These are phyloP conservation scores for Agapostemon virescens DNA, from an alignment of 2,888 invertebrate genomes.

Conservation along the genomic window DNA sequence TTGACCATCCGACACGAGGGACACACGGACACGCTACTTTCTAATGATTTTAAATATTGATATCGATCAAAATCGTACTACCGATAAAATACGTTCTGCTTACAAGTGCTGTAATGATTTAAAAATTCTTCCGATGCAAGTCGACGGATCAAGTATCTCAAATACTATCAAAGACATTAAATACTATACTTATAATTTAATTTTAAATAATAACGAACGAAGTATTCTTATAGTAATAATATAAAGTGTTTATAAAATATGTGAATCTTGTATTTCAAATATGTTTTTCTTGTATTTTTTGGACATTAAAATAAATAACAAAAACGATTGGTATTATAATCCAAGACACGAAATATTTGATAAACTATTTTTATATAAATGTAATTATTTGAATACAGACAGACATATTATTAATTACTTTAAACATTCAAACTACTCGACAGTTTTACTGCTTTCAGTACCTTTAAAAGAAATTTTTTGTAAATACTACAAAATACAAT, in stretches of 20 bases:
- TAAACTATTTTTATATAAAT: neutral
- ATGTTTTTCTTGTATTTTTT: neutral
- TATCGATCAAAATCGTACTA: neutral
- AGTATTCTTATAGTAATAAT: neutral
- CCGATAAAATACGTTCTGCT: neutral
- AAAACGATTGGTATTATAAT: no score
- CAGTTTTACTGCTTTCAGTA: no score
- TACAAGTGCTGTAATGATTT: neutral
- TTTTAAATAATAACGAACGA: neutral
- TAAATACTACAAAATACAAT: no score
- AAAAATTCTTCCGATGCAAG: neutral
- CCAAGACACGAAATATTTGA: neutral
- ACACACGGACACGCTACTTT: neutral
- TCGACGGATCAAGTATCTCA: neutral
- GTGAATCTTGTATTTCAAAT: neutral
- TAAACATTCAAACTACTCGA: neutral
- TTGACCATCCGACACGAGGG: conserved; percentile 12
- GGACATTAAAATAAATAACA: neutral
- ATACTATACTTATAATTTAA: neutral
- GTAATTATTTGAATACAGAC: neutral
- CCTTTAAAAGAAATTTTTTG: neutral
- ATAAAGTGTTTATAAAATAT: no score
- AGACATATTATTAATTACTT: neutral
- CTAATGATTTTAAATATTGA: conserved; percentile 38
- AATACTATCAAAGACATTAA: neutral